Evolutionary conservation across 2,797 vertebrate genomes (phyloP).

Genomic region (Muscicapa striata): DNA sequence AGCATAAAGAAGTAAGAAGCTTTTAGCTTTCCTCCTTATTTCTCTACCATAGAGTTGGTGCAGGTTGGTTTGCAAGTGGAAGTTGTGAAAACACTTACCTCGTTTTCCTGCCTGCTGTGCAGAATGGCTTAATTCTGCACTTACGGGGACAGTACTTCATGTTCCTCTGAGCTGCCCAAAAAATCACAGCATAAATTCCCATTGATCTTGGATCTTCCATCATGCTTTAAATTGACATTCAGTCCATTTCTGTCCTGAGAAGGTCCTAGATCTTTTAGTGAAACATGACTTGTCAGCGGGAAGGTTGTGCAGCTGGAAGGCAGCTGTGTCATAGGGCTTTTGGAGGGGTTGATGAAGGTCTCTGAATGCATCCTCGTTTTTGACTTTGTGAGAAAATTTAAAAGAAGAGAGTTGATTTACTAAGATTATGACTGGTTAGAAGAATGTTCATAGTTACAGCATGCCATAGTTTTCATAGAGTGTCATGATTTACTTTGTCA

Average conservation of each 20-base stretch:
- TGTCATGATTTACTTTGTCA: not conserved
- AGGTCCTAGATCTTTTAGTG: not conserved
- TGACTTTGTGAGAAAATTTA: not conserved
- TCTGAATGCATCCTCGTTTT: not conserved
- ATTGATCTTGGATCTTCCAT: not conserved
- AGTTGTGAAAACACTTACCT: not conserved
- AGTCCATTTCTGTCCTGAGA: not conserved
- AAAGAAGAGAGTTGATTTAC: not conserved
- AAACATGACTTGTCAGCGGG: fast-evolving
- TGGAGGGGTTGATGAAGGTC: not conserved
- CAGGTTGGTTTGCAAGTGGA: not conserved
- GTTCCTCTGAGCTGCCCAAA: not conserved
- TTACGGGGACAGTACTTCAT: not conserved
- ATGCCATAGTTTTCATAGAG: not conserved
- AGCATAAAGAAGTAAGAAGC: not conserved
- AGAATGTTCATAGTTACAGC: not conserved
- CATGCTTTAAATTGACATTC: not conserved
- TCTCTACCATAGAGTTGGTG: not conserved
- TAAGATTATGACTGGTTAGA: not conserved
- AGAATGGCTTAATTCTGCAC: not conserved
- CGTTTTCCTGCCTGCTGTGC: not conserved
- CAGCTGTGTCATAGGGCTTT: not conserved
- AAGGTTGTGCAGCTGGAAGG: not conserved
- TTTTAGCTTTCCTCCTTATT: not conserved
- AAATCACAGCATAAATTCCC: not conserved